Evolutionary conservation across 2,797 vertebrate species (phyloP).

Genomic region (Sebastiscus tertius): DNA sequence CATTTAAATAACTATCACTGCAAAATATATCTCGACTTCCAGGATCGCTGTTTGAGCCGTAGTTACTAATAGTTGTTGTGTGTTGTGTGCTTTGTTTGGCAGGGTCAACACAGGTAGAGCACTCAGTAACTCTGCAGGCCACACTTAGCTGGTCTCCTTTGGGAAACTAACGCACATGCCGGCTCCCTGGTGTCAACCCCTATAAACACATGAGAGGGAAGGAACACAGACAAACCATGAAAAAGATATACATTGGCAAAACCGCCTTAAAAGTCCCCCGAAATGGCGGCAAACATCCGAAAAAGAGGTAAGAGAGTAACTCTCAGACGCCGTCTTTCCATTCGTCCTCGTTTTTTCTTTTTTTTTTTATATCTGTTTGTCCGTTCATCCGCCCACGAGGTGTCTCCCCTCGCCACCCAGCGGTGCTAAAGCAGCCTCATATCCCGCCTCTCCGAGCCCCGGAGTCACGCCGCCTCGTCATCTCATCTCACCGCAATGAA

Average conservation of each 20-base stretch:
- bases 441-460: constrained; percentile 43
- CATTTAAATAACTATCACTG: constrained; percentile 17
- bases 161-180: constrained; percentile 64
- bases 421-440: constrained; percentile 50
- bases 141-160: constrained; percentile 70
- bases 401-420: constrained; percentile 58
- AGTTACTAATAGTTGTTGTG: constrained; percentile 65
- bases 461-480: constrained; percentile 70
- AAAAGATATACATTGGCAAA: constrained; percentile 89
- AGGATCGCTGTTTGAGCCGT: background rate
- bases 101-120: constrained; percentile 77
- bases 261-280: constrained; percentile 85
- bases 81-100: constrained; percentile 79
- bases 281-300: constrained; percentile 85
- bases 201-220: constrained; percentile 81
- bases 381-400: constrained; percentile 66
- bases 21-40: constrained; percentile 13
- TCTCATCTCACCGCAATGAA: constrained; percentile 69
- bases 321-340: constrained; percentile 43
- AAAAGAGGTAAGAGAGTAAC: constrained; percentile 84
- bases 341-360: constrained; percentile 46
- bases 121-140: constrained; percentile 64
- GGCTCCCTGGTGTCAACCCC: constrained; percentile 55
- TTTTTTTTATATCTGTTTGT: constrained; percentile 60
- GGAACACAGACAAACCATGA: constrained; percentile 84